phyloP scores from a whole-genome alignment of 2,888 invertebrate species.

The Germaria angustata region DNA sequence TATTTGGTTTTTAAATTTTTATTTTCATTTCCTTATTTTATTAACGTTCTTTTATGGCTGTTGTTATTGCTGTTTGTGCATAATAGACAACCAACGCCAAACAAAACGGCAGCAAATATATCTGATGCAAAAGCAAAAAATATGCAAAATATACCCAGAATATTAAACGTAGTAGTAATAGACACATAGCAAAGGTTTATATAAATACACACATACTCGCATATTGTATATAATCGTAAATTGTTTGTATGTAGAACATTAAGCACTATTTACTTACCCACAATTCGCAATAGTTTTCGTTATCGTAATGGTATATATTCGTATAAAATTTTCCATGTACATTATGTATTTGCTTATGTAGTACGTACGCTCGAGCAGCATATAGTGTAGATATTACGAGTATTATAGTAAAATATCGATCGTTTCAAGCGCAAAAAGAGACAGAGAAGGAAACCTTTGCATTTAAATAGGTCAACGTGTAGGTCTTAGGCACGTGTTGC shows the following conservation, averaged over 20 bases:
- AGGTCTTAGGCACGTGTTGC: slow-evolving; percentile 55
- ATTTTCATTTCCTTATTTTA: neutral
- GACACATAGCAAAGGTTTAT: neutral
- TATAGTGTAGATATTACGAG: slow-evolving; percentile 9
- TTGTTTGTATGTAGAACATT: neutral
- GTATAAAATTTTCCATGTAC: neutral
- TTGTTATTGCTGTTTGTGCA: neutral
- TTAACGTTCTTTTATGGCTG: neutral
- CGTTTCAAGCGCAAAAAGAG: slow-evolving; percentile 11
- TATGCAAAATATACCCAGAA: neutral
- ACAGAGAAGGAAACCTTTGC: neutral
- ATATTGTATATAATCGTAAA: neutral
- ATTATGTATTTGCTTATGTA: neutral
- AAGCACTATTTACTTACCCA: neutral
- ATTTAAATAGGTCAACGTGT: slow-evolving; percentile 48
- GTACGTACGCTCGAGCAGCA: neutral
- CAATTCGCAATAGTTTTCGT: neutral
- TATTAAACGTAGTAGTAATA: neutral
- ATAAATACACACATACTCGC: neutral
- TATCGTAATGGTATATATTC: neutral
- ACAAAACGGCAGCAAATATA: neutral
- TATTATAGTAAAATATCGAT: slow-evolving; percentile 57
- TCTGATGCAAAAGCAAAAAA: neutral
- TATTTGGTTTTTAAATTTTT: neutral
- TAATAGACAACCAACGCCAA: neutral